These are phyloP conservation scores for Zaprionus kolodkinae DNA, from an alignment of 1,140 invertebrate species.

Conservation along the genomic window DNA sequence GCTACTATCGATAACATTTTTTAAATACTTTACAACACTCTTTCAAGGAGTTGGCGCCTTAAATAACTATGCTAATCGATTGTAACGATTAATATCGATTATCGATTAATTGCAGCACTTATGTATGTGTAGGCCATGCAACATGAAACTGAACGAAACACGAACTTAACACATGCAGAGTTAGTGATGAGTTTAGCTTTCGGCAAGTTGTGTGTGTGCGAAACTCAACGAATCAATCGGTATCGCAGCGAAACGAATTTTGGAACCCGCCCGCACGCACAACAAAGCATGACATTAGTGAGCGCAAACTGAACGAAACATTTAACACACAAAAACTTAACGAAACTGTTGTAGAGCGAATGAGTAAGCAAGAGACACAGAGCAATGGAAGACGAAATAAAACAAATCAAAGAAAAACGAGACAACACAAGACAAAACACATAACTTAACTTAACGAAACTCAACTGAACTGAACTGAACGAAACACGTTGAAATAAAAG, in stretches of 20 bases:
- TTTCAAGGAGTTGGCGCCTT: too few species aligned
- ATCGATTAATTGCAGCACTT: too few species aligned
- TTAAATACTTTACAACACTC: too few species aligned
- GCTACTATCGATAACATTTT: too few species aligned
- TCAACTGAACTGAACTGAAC: background rate
- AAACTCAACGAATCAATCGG: conserved; percentile 17
- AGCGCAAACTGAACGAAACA: conserved; percentile 15
- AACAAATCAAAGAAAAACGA: conserved; percentile 7
- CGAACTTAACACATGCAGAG: conserved; percentile 24
- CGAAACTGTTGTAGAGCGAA: background rate
- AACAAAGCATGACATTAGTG: conserved; percentile 11
- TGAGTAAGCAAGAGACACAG: background rate
- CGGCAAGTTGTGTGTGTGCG: conserved; percentile 3
- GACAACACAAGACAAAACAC: conserved; percentile 18
- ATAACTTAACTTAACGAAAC: conserved; percentile 17
- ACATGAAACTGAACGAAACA: conserved; percentile 12
- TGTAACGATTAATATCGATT: too few species aligned
- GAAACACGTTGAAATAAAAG: conserved; percentile 12
- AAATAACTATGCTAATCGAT: too few species aligned
- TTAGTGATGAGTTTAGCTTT: background rate
- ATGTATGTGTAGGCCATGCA: conserved; percentile 29
- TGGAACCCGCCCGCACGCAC: conserved; percentile 1
- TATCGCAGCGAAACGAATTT: background rate
- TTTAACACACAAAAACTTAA: conserved; percentile 2
- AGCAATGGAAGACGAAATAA: background rate